phyloP scores from a whole-genome alignment of 2,113 vertebrate species.

The Neodon shergylaensis region DNA sequence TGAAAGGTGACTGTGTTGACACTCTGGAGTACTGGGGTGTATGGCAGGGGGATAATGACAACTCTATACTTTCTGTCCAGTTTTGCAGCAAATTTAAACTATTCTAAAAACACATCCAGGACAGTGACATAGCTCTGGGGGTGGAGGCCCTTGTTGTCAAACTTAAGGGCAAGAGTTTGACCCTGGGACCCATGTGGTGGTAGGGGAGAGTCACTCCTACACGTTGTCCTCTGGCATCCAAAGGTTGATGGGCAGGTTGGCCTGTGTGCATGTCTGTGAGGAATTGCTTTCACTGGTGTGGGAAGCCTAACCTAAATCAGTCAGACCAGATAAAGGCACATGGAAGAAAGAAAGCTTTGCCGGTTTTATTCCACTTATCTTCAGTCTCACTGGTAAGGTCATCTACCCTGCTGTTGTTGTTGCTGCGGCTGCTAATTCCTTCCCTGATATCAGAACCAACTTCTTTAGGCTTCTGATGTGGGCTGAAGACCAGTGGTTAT shows the following conservation, averaged over 20 bases:
- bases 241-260: not conserved
- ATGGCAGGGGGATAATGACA: not conserved
- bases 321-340: not conserved
- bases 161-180: not conserved
- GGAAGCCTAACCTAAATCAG: not conserved
- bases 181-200: not conserved
- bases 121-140: not conserved
- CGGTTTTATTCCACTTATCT: rapidly evolving
- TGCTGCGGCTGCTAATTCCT: not conserved
- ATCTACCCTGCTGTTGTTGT: not conserved
- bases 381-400: not conserved
- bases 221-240: not conserved
- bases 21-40: not conserved
- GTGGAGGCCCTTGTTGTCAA: not conserved
- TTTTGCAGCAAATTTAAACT: not conserved
- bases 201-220: not conserved
- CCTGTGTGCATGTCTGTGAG: not conserved
- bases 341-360: not conserved
- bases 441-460: not conserved
- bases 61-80: not conserved
- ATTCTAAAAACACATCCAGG: not conserved
- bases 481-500: not conserved
- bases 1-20: not conserved
- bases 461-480: not conserved
- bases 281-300: not conserved